phyloP scores from a whole-genome alignment of 2,888 invertebrate genomes.

The Drosophila nr. perissopoda region DNA sequence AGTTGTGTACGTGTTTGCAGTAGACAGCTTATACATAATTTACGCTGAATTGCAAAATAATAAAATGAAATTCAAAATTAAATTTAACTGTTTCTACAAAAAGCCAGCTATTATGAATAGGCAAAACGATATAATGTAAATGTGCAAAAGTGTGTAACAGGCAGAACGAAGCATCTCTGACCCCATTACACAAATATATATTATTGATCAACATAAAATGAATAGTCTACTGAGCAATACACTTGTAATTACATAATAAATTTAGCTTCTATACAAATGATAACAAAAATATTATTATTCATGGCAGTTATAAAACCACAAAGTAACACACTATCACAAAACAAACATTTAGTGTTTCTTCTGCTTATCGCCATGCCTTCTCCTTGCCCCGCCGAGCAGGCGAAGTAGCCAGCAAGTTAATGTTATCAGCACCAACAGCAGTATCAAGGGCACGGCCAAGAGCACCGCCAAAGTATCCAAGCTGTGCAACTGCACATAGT shows the following conservation, averaged over 20 bases:
- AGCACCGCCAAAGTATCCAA: constrained; percentile 73
- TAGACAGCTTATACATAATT: neutral
- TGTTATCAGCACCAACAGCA: constrained; percentile 4
- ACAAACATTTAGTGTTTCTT: constrained; percentile 34
- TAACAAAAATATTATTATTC: neutral
- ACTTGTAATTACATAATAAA: neutral
- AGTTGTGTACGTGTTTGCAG: neutral
- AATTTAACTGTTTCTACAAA: neutral
- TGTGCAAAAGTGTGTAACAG: neutral
- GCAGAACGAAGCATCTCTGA: neutral
- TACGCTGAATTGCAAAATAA: neutral
- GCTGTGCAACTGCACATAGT: constrained; percentile 68
- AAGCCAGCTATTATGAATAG: neutral
- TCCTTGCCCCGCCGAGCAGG: constrained; percentile 6
- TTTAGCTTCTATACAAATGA: neutral
- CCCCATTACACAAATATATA: fast-evolving
- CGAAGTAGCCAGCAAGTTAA: constrained; percentile 12
- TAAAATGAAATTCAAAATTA: neutral
- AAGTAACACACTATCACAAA: neutral
- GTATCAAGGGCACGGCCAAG: constrained; percentile 38
- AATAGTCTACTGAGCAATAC: neutral
- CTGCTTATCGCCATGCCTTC: constrained; percentile 24
- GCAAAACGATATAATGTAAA: neutral
- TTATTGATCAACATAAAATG: neutral
- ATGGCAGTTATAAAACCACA: neutral